Percentiles rank a stretch among this genome's conserved stretches.
Conservation (phyloP, 2,113 vertebrate genomes). For the Xiphophorus maculatus region DNA sequence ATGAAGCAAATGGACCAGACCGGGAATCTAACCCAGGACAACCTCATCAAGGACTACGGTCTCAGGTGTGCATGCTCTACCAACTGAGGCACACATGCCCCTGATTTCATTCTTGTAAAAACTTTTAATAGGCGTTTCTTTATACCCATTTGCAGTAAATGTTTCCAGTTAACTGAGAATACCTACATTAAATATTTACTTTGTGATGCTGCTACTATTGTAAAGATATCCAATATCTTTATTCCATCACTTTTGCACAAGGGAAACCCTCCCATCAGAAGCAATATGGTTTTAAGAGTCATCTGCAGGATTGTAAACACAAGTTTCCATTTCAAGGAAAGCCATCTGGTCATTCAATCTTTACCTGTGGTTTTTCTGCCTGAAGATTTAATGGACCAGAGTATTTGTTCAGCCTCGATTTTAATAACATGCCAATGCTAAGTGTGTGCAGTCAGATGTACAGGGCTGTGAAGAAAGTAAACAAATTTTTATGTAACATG, state of each 20-base stretch:
- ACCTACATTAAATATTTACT: constrained; percentile 41
- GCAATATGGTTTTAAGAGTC: constrained; percentile 18
- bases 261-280: constrained; percentile 29
- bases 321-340: constrained; percentile 69
- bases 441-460: constrained; percentile 25
- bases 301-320: constrained; percentile 23
- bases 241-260: background rate
- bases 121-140: background rate
- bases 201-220: background rate
- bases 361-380: constrained; percentile 50
- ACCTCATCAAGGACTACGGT: too few relatives aligned
- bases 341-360: constrained; percentile 30
- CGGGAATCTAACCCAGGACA: too few relatives aligned
- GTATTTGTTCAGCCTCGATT: constrained; percentile 6
- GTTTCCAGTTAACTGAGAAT: background rate
- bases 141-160: background rate
- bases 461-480: constrained; percentile 35
- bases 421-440: constrained; percentile 26
- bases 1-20: too few relatives aligned
- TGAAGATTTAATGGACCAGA: constrained; percentile 49
- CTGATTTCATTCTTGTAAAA: background rate
- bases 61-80: too few relatives aligned
- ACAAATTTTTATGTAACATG: constrained; percentile 31
- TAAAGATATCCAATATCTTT: constrained; percentile 11
- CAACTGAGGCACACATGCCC: too few relatives aligned